Conservation (phyloP, 1,140 invertebrate genomes). For the Macrostomum lignano region DNA sequence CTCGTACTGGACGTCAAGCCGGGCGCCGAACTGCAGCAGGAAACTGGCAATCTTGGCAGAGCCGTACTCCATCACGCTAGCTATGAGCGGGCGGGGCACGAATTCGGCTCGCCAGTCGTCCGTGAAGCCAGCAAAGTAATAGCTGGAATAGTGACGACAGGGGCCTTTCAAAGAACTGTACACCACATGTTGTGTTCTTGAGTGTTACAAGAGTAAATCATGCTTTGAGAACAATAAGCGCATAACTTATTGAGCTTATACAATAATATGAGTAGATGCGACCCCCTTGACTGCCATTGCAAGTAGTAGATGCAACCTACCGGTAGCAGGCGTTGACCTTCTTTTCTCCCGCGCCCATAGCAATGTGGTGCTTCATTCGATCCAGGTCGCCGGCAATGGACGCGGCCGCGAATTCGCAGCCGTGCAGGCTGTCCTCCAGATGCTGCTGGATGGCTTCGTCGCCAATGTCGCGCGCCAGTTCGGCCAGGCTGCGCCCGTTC, state of each 20-base stretch:
- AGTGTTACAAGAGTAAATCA: no score
- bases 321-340: background rate
- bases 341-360: background rate
- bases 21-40: slow-evolving; percentile 10
- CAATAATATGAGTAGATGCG: no score
- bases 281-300: no score
- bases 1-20: slow-evolving; percentile 10
- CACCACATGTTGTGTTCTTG: no score
- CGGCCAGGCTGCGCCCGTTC: slow-evolving; percentile 8
- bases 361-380: slow-evolving; percentile 9
- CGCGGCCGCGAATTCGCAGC: slow-evolving; percentile 11
- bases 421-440: slow-evolving; percentile 9
- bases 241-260: no score
- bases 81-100: slow-evolving; percentile 10
- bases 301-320: no score
- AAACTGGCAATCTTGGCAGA: slow-evolving; percentile 11
- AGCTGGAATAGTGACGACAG: no score
- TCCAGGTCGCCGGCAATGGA: slow-evolving; percentile 10
- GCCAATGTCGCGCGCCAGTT: slow-evolving; percentile 7
- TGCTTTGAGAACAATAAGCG: no score
- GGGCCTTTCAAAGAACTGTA: no score
- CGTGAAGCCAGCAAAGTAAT: slow-evolving; percentile 10
- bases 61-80: slow-evolving; percentile 10
- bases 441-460: slow-evolving; percentile 7
- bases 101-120: slow-evolving; percentile 10